Evolutionary conservation across 2,113 vertebrate genomes (phyloP), one percentile per base, ranked within the genome.

Genomic region (Cinclus cinclus): DNA sequence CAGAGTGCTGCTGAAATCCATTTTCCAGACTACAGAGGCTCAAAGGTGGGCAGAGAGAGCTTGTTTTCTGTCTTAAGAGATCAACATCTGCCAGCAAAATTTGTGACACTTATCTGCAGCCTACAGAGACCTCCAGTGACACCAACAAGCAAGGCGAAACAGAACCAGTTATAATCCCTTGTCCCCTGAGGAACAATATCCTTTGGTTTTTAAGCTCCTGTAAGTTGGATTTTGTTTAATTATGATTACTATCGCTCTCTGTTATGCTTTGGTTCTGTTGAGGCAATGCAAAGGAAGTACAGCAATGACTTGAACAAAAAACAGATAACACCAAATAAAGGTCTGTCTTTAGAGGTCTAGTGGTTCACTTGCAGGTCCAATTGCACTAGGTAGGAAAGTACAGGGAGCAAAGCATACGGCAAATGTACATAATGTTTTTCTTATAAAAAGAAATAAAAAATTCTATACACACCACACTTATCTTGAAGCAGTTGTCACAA

Each of bases 151-250:
- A 22, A 52, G 46, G 37, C 0, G 1, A 91, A 92, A 87, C 10
- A 3, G 18, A 85, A 33, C 37, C 15, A 31, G 25, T 39, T 59
- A 58, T 73, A 94, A 95, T 83, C 75, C 50, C 50, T n/a, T 27
- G 12, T 76, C 21, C 67, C 84, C 59, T 27, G 23, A 25, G 67
- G 75, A 95, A 85, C 1, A 1, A 15, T 6, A 87, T 42, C 50
- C 70, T 79, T 68, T 58, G 37, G 28, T 11, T 91, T 75, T 87
- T 87, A 82, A 94, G 78, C 67, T 91, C 53, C 41, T 77, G 7
- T 30, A 87, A 91, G 49, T 83, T 46, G 73, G 41, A 53, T 69
- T 93, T 37, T 55, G 47, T 80, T 94, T 90, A 90, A 95, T 88
- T 93, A 73, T 37, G 47, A 87, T 80, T 30, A 62, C 63, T 91